Evolutionary conservation across 1,140 invertebrate species (phyloP).

Genomic region (Euwallacea fornicatus): DNA sequence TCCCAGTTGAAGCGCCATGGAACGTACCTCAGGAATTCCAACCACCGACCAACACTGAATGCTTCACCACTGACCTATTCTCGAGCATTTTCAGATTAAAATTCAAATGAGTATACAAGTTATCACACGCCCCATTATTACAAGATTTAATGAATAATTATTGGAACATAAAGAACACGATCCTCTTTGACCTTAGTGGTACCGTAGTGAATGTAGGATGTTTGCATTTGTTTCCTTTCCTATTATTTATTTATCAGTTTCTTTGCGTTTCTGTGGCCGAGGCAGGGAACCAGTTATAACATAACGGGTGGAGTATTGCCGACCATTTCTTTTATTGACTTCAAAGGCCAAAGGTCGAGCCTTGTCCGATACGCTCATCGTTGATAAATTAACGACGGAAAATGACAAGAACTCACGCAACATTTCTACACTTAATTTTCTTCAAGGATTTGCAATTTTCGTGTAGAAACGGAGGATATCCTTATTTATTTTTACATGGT

Average conservation of each 20-base stretch:
- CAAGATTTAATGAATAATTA: slow-evolving; percentile 14
- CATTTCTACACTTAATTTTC: not conserved
- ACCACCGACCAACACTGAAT: too few relatives aligned
- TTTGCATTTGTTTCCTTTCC: not conserved
- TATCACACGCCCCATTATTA: slow-evolving; percentile 16
- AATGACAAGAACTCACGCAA: not conserved
- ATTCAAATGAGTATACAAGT: slow-evolving; percentile 8
- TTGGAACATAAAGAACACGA: slow-evolving; percentile 20
- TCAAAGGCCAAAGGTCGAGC: too few relatives aligned
- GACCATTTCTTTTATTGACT: too few relatives aligned
- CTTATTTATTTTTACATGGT: not conserved
- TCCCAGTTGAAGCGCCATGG: too few relatives aligned
- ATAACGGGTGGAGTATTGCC: too few relatives aligned
- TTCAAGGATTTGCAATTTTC: slow-evolving; percentile 12
- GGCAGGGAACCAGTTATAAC: too few relatives aligned
- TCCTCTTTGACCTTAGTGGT: slow-evolving; percentile 13
- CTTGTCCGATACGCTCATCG: too few relatives aligned
- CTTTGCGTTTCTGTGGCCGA: too few relatives aligned
- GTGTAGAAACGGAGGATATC: slow-evolving; percentile 1
- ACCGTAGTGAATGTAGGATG: slow-evolving; percentile 15
- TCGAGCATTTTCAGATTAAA: too few relatives aligned
- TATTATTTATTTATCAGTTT: not conserved
- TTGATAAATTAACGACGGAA: not conserved
- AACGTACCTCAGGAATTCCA: too few relatives aligned
- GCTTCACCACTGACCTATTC: too few relatives aligned